phyloP scores from a whole-genome alignment of 2,113 vertebrate species.

The Apodemus sylvaticus region DNA sequence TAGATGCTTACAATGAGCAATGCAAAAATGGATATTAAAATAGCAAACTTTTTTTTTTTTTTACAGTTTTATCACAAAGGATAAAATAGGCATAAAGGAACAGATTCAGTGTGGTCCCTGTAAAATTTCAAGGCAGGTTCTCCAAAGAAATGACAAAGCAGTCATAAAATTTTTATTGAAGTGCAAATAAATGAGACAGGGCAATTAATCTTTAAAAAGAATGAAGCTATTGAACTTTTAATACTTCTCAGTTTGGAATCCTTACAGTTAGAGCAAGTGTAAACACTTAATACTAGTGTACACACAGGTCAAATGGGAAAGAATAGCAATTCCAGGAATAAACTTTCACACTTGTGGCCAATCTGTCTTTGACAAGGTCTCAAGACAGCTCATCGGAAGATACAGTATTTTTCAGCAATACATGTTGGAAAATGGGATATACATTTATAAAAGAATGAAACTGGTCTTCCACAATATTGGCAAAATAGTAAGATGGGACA shows the following conservation, averaged over 20 bases:
- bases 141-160: conserved; percentile 2
- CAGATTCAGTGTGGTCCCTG: not conserved
- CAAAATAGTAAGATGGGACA: not conserved
- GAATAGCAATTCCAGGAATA: not conserved
- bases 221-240: not conserved
- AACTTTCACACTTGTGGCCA: not conserved
- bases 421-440: not conserved
- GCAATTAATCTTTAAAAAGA: conserved; percentile 40
- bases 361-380: no score
- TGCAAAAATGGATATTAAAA: not conserved
- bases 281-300: not conserved
- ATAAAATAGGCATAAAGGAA: not conserved
- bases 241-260: not conserved
- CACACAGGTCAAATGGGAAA: not conserved
- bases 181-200: not conserved
- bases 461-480: not conserved
- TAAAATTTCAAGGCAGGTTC: not conserved
- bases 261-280: not conserved
- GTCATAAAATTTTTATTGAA: conserved; percentile 25
- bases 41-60: not conserved
- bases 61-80: not conserved
- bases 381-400: no score
- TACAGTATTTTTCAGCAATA: no score
- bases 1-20: not conserved
- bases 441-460: not conserved